Base-by-base conservation (phyloP, 2,888 invertebrate genomes). In the Phaonia tiefii region DNA sequence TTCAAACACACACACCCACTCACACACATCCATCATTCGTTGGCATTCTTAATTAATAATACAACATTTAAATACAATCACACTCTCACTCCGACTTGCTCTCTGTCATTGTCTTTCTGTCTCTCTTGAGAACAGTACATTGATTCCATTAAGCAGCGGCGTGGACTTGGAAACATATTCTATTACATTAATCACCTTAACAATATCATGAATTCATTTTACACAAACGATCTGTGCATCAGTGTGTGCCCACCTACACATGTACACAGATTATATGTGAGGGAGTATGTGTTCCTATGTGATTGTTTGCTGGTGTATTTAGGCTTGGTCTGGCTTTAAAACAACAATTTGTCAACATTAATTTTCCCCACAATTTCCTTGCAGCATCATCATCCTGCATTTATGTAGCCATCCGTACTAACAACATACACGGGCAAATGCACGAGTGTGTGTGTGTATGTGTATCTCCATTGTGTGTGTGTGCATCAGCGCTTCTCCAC, bases 271-370 rank as follows among this genome's bases (percentile, higher is more conserved):
- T 5, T 31, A 31, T 31, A 31, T 46, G 11, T 44, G 5, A 46
- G 46, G 13, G 4, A 2, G 46, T 46, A 46, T 46, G n/a, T 44
- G 44, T 44, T 44, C 31, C 31, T 5, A 8, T 8, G 8, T 31
- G 3, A 31, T 31, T 31, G 31, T 31, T 31, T 31, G 31, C 8
- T 31, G 31, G 3, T 31, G 8, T 31, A 31, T 31, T 31, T 31
- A 31, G 71, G 37, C 39, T 49, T 67, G 66, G 58, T 39, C 42
- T 75, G 54, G 71, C 51, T 72, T 75, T 75, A 67, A 63, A 72
- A 72, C 75, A 84, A 86, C 86, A 86, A 87, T 85, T 87, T 86
- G 85, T 85, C 84, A 85, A 85, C 84, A 82, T 86, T 75, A 71
- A 84, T 84, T 84, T 84, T 85, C 82, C 31, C 54, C 67, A 85